Evolutionary conservation across 2,888 invertebrate species (phyloP), one percentile per base, ranked within the genome.

Genomic region (Agelastica alni): DNA sequence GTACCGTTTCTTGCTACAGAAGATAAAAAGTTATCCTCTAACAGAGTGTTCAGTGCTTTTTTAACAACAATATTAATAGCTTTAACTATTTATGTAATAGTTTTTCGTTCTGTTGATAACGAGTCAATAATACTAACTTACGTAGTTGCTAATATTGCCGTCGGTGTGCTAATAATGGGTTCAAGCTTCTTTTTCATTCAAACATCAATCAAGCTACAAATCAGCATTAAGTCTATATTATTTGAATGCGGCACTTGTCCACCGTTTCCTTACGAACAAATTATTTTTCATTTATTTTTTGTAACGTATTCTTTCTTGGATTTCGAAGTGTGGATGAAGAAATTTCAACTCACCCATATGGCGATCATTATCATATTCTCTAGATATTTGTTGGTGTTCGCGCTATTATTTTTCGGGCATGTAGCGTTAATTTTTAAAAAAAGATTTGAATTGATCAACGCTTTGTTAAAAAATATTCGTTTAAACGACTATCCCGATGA

Each of bases 241-340:
- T 7, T 12, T 4, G 32, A 31, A 18, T 32, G 32, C 20, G 13
- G 26, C 12, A 42, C 42, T 4, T 13, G 6, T 1, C 4, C 9
- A 9, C 34, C 45, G 2, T 45, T 45, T 18, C 45, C 45, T 9
- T 32, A 31, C 10, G 45, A 45, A 13, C 45, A 45, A 16, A 18
- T 45, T 4, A 18, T 45, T 20, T 45, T 32, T 22, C 45, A 45
- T 13, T 13, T 45, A n/a, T 2, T 18, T 3, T 45, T 45, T 13
- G 13, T 16, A 9, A 1, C 20, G 2, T 31, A 32, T 17, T 13
- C 18, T 6, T 16, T 22, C 6, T 17, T 32, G 2, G 34, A 30
- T 45, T 32, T 45, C 13, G 7, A 31, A 12, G 3, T 34, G 4
- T 7, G n/a, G 12, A n/a, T 7, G 2, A 7, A 5, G 7, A 45